A percentile compares a stretch with the other conserved stretches of the same genome.
These are phyloP conservation scores for Smutsia temminckii DNA, from an alignment of 2,797 vertebrate species.

Conservation along the genomic window DNA sequence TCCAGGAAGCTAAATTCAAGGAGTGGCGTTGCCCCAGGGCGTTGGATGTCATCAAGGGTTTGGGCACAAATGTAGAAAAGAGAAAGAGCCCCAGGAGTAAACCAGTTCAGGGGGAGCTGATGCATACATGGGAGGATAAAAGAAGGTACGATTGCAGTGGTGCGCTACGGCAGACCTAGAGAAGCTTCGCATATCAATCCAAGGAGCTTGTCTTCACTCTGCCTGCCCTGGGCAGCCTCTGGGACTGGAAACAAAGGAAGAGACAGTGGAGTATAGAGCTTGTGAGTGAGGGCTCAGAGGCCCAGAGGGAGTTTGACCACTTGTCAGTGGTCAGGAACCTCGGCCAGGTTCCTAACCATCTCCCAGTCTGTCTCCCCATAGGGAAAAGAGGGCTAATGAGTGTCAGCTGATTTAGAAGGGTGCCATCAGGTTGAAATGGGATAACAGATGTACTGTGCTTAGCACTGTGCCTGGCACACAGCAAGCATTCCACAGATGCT, in stretches of 20 bases:
- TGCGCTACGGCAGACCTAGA: neutral
- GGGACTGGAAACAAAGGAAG: fast-evolving
- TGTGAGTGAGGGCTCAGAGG: neutral
- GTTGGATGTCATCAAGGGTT: neutral
- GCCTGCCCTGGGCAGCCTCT: fast-evolving
- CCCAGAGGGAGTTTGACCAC: neutral
- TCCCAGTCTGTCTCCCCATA: neutral
- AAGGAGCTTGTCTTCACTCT: neutral
- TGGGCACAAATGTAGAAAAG: neutral
- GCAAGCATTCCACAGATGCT: fast-evolving
- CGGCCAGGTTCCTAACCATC: neutral
- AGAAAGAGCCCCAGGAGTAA: neutral
- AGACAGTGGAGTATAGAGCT: fast-evolving
- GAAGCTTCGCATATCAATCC: neutral
- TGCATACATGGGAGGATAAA: neutral
- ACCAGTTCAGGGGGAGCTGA: neutral
- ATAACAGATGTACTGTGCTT: neutral
- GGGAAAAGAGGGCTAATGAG: neutral
- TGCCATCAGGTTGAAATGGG: neutral
- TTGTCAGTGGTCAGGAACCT: neutral
- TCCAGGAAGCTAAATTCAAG: neutral
- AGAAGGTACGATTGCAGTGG: neutral
- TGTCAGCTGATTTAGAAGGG: neutral
- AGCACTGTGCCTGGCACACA: neutral
- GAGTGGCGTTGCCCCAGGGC: neutral